Evolutionary conservation across 2,113 vertebrate species (phyloP).

Genomic region (Dromiciops gliroides): DNA sequence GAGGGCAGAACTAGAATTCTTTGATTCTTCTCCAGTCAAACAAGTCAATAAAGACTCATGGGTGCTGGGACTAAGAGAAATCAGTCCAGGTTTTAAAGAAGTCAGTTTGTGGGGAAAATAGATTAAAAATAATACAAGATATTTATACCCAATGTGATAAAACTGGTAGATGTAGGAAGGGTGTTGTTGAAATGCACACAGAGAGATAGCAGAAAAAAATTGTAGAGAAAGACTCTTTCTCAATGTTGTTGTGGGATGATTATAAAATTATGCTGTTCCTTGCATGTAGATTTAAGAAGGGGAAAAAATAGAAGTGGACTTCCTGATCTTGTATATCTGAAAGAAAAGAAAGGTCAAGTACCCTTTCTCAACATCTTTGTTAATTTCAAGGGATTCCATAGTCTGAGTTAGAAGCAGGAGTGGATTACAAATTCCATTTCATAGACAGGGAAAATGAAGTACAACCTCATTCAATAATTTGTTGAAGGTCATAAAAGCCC

Average conservation of each 20-base stretch:
- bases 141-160: not conserved
- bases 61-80: not conserved
- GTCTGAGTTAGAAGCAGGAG: not conserved
- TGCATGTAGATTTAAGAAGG: not conserved
- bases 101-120: not conserved
- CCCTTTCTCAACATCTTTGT: slow-evolving; percentile 33
- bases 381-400: slow-evolving; percentile 28
- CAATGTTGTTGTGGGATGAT: not conserved
- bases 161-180: not conserved
- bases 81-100: not conserved
- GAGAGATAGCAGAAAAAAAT: not conserved
- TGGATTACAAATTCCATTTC: slow-evolving; percentile 13
- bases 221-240: not conserved
- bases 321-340: slow-evolving; percentile 1
- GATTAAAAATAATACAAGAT: not conserved
- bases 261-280: not conserved
- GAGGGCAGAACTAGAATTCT: not conserved
- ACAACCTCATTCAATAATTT: not conserved
- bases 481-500: not conserved
- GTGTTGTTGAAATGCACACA: not conserved
- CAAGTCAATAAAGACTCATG: not conserved
- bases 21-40: not conserved
- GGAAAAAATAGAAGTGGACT: not conserved
- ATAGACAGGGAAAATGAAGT: slow-evolving; percentile 1
- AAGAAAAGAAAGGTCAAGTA: slow-evolving; percentile 54